Evolutionary conservation across 2,797 vertebrate genomes (phyloP).

Genomic region (Poliocrania exsul): DNA sequence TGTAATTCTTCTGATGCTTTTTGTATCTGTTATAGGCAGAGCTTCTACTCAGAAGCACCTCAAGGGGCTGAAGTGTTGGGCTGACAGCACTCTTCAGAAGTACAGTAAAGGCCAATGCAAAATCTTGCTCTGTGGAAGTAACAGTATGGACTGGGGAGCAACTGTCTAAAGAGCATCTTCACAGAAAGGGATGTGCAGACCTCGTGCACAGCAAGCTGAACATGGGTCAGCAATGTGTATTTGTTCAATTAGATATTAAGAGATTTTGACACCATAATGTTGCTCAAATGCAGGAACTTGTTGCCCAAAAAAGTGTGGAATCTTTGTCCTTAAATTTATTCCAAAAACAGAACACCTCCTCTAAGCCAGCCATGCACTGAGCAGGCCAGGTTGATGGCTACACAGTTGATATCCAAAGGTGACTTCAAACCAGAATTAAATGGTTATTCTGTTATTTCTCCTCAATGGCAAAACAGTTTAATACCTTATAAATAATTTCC

Average conservation of each 20-base stretch:
- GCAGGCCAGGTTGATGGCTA: fast-evolving
- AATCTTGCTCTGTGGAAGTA: neutral
- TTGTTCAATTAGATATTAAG: neutral
- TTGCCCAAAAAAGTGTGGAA: neutral
- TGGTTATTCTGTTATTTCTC: neutral
- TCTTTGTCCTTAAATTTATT: neutral
- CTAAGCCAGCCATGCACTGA: neutral
- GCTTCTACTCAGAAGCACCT: neutral
- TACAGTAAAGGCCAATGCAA: neutral
- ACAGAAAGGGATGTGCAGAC: neutral
- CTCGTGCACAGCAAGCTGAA: neutral
- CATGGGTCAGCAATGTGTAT: neutral
- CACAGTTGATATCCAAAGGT: neutral
- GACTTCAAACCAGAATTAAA: neutral
- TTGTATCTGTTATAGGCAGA: neutral
- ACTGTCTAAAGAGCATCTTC: neutral
- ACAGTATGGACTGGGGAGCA: fast-evolving
- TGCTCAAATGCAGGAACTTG: neutral
- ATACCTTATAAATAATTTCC: neutral
- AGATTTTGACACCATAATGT: neutral
- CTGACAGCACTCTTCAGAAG: neutral
- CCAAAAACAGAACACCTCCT: neutral
- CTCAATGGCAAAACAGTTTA: neutral
- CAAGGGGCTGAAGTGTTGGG: neutral
- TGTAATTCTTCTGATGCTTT: neutral